Evolutionary conservation across 2,113 vertebrate species (phyloP).

Genomic region (Rhabdornis inornatus): DNA sequence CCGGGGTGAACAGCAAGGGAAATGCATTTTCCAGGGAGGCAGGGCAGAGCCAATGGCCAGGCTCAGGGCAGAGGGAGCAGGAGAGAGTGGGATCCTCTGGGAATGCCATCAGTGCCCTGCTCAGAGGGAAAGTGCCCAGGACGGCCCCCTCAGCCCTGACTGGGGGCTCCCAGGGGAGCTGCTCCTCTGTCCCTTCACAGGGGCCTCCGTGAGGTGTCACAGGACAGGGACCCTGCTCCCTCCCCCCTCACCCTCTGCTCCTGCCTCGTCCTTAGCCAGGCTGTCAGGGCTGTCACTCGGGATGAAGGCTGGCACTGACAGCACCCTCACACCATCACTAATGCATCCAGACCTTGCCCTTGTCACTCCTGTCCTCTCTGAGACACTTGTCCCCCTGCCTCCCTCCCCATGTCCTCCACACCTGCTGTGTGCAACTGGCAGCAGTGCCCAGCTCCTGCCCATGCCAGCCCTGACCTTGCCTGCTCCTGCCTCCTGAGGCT

Average conservation of each 20-base stretch:
- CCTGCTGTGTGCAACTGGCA: not conserved
- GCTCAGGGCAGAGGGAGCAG: not conserved
- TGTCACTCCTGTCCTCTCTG: not conserved
- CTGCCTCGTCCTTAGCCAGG: not conserved
- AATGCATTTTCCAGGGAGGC: not conserved
- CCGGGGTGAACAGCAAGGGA: fast-evolving
- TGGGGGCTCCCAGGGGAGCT: not conserved
- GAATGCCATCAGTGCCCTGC: not conserved
- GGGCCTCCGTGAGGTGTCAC: fast-evolving
- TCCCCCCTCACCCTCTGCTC: not conserved
- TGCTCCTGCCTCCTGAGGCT: not conserved
- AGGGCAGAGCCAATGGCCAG: fast-evolving
- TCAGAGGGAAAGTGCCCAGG: fast-evolving
- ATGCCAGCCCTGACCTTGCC: fast-evolving
- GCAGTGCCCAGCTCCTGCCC: not conserved
- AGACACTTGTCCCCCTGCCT: not conserved
- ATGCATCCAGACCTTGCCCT: constrained; percentile 9
- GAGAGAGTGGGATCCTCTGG: not conserved
- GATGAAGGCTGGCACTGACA: not conserved
- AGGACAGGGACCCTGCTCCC: not conserved
- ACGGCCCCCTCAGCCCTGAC: fast-evolving
- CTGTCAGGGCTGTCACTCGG: constrained; percentile 4
- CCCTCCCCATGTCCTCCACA: not conserved
- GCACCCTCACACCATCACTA: not conserved
- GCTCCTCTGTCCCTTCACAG: not conserved